Percentiles rank a stretch among this genome's conserved stretches.
These are phyloP conservation scores for Cosmorhoe ocellata DNA, from an alignment of 2,888 invertebrate species.

Conservation along the genomic window DNA sequence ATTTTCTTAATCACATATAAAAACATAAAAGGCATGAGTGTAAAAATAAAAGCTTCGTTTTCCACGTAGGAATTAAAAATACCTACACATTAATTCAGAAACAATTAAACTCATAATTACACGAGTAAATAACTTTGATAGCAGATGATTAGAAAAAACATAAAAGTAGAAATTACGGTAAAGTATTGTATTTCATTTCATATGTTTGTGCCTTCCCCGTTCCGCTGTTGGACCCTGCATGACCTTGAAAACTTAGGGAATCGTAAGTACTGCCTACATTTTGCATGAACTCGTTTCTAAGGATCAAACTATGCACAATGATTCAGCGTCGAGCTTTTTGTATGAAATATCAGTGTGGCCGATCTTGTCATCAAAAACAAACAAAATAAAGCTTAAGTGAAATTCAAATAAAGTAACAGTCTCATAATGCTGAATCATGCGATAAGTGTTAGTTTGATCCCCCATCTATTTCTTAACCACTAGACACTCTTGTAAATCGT, in stretches of 20 bases:
- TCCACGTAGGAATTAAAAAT: constrained; percentile 18
- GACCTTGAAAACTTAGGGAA: constrained; percentile 75
- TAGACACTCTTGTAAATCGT: constrained; percentile 24
- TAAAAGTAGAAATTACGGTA: too few relatives aligned
- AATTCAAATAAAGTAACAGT: too few relatives aligned
- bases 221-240: constrained; percentile 74
- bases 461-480: neutral
- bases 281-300: constrained; percentile 44
- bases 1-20: constrained; percentile 14
- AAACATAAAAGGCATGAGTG: constrained; percentile 29
- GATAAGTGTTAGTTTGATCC: constrained; percentile 1
- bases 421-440: neutral
- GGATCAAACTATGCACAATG: neutral
- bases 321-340: neutral
- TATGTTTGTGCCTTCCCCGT: constrained; percentile 69
- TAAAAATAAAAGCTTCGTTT: constrained; percentile 30
- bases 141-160: constrained; percentile 14
- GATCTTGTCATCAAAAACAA: too few relatives aligned
- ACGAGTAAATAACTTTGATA: constrained; percentile 12
- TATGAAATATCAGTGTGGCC: neutral
- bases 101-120: constrained; percentile 10
- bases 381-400: neutral
- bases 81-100: constrained; percentile 9
- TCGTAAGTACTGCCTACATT: constrained; percentile 68
- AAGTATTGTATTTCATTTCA: constrained; percentile 59